Evolutionary conservation across 2,797 vertebrate species (phyloP).

Genomic region (Myripristis murdjan): DNA sequence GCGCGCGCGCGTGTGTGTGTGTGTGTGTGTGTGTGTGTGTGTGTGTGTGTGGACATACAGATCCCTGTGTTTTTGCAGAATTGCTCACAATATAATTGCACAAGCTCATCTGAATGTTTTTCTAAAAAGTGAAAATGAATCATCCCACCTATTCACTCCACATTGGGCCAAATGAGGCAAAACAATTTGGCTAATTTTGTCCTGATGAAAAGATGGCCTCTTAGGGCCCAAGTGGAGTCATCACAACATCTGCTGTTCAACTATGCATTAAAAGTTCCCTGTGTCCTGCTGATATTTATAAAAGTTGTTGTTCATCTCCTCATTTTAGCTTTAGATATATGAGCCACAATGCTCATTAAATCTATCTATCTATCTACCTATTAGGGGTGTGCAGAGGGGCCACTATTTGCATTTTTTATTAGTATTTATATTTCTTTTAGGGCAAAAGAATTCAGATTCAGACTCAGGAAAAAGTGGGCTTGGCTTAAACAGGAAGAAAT

Average conservation of each 20-base stretch:
- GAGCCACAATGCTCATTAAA: conserved; percentile 26
- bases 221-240: conserved; percentile 54
- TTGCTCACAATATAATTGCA: conserved; percentile 5
- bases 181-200: conserved; percentile 65
- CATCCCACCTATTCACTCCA: conserved; percentile 67
- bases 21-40: too few species aligned
- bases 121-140: conserved; percentile 65
- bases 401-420: too few species aligned
- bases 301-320: conserved; percentile 48
- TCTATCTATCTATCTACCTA: too few species aligned
- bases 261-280: conserved; percentile 58
- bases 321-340: conserved; percentile 30
- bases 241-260: conserved; percentile 65
- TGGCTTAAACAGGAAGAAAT: too few species aligned
- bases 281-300: conserved; percentile 33
- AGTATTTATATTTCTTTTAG: too few species aligned
- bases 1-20: too few species aligned
- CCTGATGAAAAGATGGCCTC: conserved; percentile 63
- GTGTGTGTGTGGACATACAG: neutral
- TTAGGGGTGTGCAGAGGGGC: too few species aligned
- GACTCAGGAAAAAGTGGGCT: too few species aligned
- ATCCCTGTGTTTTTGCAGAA: neutral
- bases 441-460: too few species aligned
- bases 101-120: conserved; percentile 25
- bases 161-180: conserved; percentile 63